phyloP scores from a whole-genome alignment of 2,888 invertebrate species.

The Synergus umbraculus region DNA sequence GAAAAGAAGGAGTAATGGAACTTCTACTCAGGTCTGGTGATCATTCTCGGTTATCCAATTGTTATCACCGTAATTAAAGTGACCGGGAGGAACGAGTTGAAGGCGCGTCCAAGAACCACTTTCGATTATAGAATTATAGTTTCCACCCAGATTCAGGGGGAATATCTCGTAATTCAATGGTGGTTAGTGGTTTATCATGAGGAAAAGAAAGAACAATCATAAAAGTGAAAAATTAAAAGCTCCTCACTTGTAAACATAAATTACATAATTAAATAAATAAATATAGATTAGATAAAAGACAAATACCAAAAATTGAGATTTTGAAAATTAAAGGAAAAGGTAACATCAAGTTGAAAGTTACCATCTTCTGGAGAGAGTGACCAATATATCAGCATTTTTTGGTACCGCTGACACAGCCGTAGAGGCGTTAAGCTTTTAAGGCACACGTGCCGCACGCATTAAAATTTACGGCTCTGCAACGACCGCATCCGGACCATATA shows the following conservation, averaged over 20 bases:
- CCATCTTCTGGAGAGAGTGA: not conserved
- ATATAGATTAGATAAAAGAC: not conserved
- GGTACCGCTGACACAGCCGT: not conserved
- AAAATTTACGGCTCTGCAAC: constrained; percentile 26
- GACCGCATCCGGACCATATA: constrained; percentile 23
- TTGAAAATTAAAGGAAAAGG: not conserved
- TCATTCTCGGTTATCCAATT: constrained; percentile 56
- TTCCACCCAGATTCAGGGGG: constrained; percentile 55
- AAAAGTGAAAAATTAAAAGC: not conserved
- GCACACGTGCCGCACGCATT: constrained; percentile 14
- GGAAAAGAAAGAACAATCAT: not conserved
- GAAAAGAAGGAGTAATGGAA: constrained; percentile 34
- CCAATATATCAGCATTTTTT: not conserved
- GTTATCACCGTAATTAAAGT: constrained; percentile 66
- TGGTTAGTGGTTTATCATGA: constrained; percentile 48
- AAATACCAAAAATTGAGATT: not conserved
- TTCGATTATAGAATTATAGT: constrained; percentile 53
- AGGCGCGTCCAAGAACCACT: constrained; percentile 49
- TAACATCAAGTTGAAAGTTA: not conserved
- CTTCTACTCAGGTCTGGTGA: constrained; percentile 8
- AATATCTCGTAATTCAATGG: constrained; percentile 63
- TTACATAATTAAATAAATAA: too few relatives aligned
- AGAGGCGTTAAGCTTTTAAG: constrained; percentile 31
- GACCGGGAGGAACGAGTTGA: constrained; percentile 46
- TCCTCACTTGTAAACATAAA: not conserved